phyloP scores from a whole-genome alignment of 2,797 vertebrate species.

The Ispidina lecontei region DNA sequence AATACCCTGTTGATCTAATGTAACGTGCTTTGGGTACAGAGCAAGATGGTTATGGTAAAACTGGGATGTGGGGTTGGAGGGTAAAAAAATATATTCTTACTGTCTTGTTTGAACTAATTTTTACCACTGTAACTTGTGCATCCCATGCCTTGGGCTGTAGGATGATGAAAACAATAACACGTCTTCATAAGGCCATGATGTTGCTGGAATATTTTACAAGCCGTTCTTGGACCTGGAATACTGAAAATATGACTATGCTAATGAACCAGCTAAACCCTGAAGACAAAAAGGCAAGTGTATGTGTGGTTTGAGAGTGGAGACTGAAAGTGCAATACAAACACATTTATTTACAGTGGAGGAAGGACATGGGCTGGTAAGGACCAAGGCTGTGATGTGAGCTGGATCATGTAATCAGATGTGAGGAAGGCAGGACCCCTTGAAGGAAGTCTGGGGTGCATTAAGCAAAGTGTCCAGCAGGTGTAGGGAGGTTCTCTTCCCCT shows the following conservation, averaged over 20 bases:
- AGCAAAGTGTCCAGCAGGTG: too few species aligned
- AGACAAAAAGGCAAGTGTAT: slow-evolving; percentile 89
- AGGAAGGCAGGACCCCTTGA: too few species aligned
- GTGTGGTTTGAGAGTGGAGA: not conserved
- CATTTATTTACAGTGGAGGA: not conserved
- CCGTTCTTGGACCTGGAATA: slow-evolving; percentile 98
- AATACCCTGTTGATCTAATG: slow-evolving; percentile 56
- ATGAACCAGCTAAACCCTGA: slow-evolving; percentile 89
- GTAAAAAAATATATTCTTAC: not conserved
- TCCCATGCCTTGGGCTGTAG: slow-evolving; percentile 75
- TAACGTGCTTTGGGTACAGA: not conserved
- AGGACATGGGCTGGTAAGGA: not conserved
- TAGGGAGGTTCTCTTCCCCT: too few species aligned
- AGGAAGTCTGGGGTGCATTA: too few species aligned
- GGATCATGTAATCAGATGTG: too few species aligned
- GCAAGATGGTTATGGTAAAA: slow-evolving; percentile 2
- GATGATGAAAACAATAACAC: slow-evolving; percentile 99
- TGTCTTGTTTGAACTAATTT: not conserved
- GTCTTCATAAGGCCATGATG: slow-evolving; percentile 96
- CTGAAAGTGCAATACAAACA: not conserved
- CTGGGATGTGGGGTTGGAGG: not conserved
- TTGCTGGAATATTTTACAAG: slow-evolving; percentile 97
- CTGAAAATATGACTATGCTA: slow-evolving; percentile 92
- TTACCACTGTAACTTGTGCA: slow-evolving; percentile 35
- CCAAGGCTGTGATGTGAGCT: too few species aligned